A percentile compares a stretch with the other conserved stretches of the same genome.
Evolutionary conservation across 1,140 invertebrate genomes (phyloP).

Genomic region (Aphaenogaster ashmeadi): DNA sequence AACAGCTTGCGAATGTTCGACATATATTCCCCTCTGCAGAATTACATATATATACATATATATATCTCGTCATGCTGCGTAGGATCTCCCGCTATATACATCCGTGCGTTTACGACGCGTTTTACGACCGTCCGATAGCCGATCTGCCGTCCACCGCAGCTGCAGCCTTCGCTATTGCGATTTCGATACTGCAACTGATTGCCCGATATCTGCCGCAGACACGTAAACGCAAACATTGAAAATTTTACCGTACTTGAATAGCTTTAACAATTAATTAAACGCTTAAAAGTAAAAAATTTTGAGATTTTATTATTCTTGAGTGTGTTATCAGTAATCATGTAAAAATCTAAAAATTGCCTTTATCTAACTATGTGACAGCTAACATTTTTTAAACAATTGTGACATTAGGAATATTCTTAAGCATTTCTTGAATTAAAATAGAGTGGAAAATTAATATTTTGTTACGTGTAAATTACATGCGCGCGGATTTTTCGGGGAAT

Average conservation of each 20-base stretch:
- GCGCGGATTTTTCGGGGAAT: background rate
- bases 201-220: slow-evolving; percentile 5
- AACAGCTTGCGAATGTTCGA: slow-evolving; percentile 81
- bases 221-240: slow-evolving; percentile 21
- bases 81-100: slow-evolving; percentile 69
- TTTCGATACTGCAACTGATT: slow-evolving; percentile 36
- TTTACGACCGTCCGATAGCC: slow-evolving; percentile 40
- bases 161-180: slow-evolving; percentile 24
- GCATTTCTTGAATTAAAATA: background rate
- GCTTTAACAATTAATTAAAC: background rate
- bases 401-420: background rate
- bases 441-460: background rate
- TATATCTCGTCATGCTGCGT: slow-evolving; percentile 56
- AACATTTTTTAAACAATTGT: background rate
- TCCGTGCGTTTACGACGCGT: slow-evolving; percentile 56
- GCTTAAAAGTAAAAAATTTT: background rate
- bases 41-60: slow-evolving; percentile 54
- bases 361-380: no score
- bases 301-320: background rate
- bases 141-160: slow-evolving; percentile 31
- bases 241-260: background rate
- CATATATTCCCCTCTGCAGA: slow-evolving; percentile 57
- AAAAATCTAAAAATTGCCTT: no score
- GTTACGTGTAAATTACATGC: background rate
- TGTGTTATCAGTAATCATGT: background rate